Conservation (phyloP, 2,113 vertebrate genomes). For the Nycticorax nycticorax region DNA sequence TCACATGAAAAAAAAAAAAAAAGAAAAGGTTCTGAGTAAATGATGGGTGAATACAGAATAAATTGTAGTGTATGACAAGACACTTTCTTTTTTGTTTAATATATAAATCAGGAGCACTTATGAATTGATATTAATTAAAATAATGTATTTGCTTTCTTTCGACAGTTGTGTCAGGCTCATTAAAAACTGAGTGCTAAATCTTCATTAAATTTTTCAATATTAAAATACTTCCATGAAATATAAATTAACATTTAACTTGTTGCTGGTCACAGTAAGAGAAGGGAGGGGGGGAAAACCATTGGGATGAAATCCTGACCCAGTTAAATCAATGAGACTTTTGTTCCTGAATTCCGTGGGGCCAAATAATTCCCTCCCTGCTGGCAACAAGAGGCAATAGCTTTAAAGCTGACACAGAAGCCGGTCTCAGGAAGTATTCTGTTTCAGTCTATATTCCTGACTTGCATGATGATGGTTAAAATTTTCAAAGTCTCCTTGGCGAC, state of each 20-base stretch:
- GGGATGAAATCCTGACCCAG: not conserved
- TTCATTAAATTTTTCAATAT: conserved; percentile 82
- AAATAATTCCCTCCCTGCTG: conserved; percentile 4
- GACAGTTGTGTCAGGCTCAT: conserved; percentile 78
- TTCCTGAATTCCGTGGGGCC: not conserved
- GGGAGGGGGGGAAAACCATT: not conserved
- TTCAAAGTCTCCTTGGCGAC: not conserved
- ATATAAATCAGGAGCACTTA: conserved; percentile 76
- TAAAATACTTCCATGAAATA: conserved; percentile 80
- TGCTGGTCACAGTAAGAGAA: conserved; percentile 65
- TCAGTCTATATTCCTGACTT: not conserved
- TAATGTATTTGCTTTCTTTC: conserved; percentile 83
- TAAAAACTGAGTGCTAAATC: conserved; percentile 79
- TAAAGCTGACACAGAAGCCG: not conserved
- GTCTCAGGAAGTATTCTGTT: not conserved
- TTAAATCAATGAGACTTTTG: conserved; percentile 21
- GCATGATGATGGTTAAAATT: not conserved
- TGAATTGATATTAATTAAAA: conserved; percentile 83
- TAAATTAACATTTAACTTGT: conserved; percentile 81
- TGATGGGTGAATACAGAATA: conserved; percentile 74
- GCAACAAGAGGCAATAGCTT: not conserved
- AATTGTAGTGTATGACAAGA: conserved; percentile 76
- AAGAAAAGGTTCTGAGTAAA: conserved; percentile 57
- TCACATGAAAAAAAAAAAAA: conserved; percentile 23
- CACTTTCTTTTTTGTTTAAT: conserved; percentile 77